A percentile compares a stretch with the other conserved stretches of the same genome.
phyloP scores from a whole-genome alignment of 2,797 vertebrate genomes.

The Pipistrellus pygmaeus region DNA sequence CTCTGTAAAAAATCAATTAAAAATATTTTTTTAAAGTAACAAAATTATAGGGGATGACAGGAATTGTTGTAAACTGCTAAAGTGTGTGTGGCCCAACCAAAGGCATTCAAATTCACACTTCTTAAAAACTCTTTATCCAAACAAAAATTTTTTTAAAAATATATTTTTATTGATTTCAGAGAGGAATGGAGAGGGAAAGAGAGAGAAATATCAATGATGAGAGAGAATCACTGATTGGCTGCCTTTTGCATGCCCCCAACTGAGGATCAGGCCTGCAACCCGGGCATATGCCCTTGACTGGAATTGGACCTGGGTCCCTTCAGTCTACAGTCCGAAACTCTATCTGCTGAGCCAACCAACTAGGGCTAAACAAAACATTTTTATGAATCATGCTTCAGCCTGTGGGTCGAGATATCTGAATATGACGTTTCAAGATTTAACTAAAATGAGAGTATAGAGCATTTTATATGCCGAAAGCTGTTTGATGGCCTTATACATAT shows the following conservation, averaged over 20 bases:
- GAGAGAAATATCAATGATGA: no score
- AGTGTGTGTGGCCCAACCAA: not conserved
- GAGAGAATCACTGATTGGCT: no score
- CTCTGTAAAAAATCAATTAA: no score
- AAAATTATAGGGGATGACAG: not conserved
- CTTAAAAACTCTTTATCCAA: not conserved
- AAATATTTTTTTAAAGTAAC: not conserved
- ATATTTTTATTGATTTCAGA: no score
- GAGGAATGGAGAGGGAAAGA: no score
- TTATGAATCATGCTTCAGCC: not conserved
- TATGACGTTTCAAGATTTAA: not conserved
- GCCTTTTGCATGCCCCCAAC: no score
- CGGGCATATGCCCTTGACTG: no score
- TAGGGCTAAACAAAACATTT: not conserved
- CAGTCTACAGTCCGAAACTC: no score
- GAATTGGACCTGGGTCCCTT: no score
- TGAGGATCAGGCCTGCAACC: no score
- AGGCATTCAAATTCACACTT: not conserved
- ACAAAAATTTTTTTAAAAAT: not conserved
- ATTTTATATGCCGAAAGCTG: not conserved
- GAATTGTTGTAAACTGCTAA: not conserved
- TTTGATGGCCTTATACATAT: not conserved
- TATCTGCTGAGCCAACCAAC: no score
- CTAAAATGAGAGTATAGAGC: not conserved
- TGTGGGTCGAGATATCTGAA: not conserved